Evolutionary conservation across 2,797 vertebrate genomes (phyloP), one percentile per base, ranked within the genome.

Genomic region (Cephalopachus bancanus): DNA sequence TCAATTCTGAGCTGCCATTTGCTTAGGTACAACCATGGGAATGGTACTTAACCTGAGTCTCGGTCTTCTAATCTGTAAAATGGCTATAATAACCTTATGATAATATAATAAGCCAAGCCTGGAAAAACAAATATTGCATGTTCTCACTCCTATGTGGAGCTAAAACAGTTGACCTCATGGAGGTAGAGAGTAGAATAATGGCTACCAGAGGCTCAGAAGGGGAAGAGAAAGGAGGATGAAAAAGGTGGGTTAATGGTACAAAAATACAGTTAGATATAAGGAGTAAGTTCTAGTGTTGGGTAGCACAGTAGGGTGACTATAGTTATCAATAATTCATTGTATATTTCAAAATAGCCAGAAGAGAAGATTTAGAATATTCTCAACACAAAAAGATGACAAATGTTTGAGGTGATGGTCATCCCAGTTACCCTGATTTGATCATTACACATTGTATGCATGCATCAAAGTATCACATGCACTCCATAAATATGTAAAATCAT

Each of bases 11-110:
- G 67, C 57, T 85, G 26, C 51, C 37, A 76, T 24, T 81, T 87
- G 64, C 24, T 57, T 86, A 57, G 30, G 30, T 69, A 62, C 12
- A 83, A 57, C 1, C 15, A 53, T 67, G 14, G 62, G 60, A 81
- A 88, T 84, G 33, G 75, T 80, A 24, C 49, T 90, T 87, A 80
- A 95, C 14, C 53, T 92, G 55, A 92, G 16, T 62, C 85, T 93
- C 80, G 44, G 37, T 86, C 95, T 93, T 89, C 64, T 16, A n/a
- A 62, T 83, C 53, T 93, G 22, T 93, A 87, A 93, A 87, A 62
- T 79, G 16, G 12, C 33, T 88, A 26, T 64, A 71, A 49, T 64
- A 90, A 88, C 57, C 65, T 33, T 81, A 57, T 67, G n/a, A 62
- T 51, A 72, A 53, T 60, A 79, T 79, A 79, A 79, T 33, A n/a